Conservation (phyloP, 2,888 invertebrate genomes). For the Lamellibrachia satsuma region DNA sequence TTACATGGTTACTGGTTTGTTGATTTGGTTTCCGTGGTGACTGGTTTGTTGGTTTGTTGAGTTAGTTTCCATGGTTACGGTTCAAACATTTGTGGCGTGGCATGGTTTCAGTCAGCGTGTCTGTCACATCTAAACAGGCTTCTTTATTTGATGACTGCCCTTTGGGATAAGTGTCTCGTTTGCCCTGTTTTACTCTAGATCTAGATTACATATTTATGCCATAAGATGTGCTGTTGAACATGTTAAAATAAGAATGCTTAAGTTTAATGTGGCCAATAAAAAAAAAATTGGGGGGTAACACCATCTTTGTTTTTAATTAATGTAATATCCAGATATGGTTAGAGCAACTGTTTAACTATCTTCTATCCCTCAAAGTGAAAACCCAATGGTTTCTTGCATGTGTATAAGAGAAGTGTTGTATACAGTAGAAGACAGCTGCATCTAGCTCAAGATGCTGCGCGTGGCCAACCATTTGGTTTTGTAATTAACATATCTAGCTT, state of each 20-base stretch:
- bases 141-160: too few relatives aligned
- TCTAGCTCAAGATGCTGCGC: not conserved
- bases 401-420: not conserved
- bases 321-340: not conserved
- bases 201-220: too few relatives aligned
- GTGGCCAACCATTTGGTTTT: not conserved
- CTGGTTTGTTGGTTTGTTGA: not conserved
- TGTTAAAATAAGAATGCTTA: too few relatives aligned
- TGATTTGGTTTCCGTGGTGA: not conserved
- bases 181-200: too few relatives aligned
- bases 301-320: too few relatives aligned
- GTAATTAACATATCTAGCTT: not conserved
- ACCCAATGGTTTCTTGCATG: not conserved
- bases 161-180: too few relatives aligned
- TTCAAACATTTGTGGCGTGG: not conserved
- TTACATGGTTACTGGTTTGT: constrained; percentile 10
- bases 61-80: not conserved
- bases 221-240: too few relatives aligned
- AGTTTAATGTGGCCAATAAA: too few relatives aligned
- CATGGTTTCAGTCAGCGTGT: not conserved
- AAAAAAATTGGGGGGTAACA: too few relatives aligned
- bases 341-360: not conserved
- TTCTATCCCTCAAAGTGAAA: not conserved
- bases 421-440: not conserved
- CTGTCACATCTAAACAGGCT: too few relatives aligned